Base-by-base conservation (phyloP, 2,888 invertebrate species). In the Dasypogon diadema region DNA sequence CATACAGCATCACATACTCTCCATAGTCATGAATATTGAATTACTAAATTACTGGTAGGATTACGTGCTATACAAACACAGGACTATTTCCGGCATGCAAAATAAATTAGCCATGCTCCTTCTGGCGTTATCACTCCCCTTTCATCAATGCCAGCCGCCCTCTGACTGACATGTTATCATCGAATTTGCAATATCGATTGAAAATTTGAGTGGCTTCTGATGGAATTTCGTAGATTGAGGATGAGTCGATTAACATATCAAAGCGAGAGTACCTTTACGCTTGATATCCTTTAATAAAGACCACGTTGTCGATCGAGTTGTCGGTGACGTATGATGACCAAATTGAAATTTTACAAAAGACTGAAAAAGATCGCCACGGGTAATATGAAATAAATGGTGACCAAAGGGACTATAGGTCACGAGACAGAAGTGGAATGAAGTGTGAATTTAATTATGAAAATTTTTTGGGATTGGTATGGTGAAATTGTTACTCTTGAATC, bases 31-130 rank as follows among this genome's bases (percentile, higher is more conserved):
- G 60, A 60, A 60, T 60, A 60, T 60, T 60, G 37, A 60, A 60
- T 60, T 60, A 60, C 37, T 60, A 60, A 34, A 60, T 60, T 60
- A 60, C 60, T 37, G 60, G 60, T 60, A 60, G 60, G 60, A 60
- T 60, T 60, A 60, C 60, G 60, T 60, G 60, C 60, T 37, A 18
- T 37, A 60, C 22, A 60, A 60, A 60, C 60, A 60, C 37, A 37
- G 60, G 22, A 37, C 60, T 60, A 60, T 60, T 60, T 60, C 60
- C 60, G 60, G 37, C 21, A 37, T 60, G 60, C 60, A 60, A 60
- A 60, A 60, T 60, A 60, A 60, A 60, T 60, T 60, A 60, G 60
- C 60, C 60, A 30, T 10, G 60, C 26, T 30, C 34, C 34, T 12
- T 42, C 42, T 3, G 12, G 12, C 42, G 2, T 12, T 42, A 16